Evolutionary conservation across 2,797 vertebrate species (phyloP).

Genomic region (Carduelis carduelis): DNA sequence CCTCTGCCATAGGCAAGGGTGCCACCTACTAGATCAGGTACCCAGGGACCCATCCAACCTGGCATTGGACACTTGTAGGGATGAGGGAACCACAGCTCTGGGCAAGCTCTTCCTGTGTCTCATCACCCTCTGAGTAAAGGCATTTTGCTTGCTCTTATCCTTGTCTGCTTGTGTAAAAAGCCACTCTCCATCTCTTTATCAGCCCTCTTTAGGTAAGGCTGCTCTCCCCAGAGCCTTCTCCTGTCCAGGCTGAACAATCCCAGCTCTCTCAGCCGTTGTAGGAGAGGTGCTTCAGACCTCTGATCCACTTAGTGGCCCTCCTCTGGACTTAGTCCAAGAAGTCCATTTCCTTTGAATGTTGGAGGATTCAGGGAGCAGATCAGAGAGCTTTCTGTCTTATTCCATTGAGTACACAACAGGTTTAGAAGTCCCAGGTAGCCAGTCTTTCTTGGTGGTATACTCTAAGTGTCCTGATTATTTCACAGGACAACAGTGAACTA

Average conservation of each 20-base stretch:
- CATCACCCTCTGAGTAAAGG: neutral
- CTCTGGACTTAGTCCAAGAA: neutral
- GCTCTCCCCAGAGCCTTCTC: neutral
- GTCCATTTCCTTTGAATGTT: neutral
- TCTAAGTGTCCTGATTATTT: neutral
- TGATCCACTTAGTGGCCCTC: neutral
- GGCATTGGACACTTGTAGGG: rapidly evolving
- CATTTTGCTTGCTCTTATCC: neutral
- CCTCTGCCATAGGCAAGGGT: neutral
- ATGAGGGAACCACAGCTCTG: neutral
- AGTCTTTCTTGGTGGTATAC: neutral
- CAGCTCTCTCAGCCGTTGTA: neutral
- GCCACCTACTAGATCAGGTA: neutral
- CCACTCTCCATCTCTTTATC: neutral
- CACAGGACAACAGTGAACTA: neutral
- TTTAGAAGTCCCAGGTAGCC: neutral
- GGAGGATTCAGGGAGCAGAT: neutral
- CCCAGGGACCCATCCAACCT: neutral
- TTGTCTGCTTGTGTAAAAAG: neutral
- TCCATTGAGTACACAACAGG: neutral
- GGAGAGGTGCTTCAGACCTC: neutral
- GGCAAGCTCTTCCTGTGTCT: neutral
- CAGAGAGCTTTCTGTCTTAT: neutral
- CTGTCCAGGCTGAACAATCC: neutral
- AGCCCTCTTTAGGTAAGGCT: neutral